Evolutionary conservation across 2,797 vertebrate genomes (phyloP), one percentile per base, ranked within the genome.

Genomic region (Gymnothorax reevesii): DNA sequence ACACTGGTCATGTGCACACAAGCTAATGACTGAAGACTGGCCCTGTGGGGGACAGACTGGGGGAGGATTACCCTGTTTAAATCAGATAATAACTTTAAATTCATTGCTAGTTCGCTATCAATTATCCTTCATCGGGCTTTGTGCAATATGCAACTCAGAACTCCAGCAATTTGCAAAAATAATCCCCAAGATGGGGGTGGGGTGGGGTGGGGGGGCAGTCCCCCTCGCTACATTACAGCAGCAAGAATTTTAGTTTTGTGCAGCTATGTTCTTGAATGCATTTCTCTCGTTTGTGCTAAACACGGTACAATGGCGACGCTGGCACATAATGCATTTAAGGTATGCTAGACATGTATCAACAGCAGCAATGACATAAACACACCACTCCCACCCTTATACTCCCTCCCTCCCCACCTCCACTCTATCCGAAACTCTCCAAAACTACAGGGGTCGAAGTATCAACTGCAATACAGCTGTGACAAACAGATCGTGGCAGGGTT

Each of bases 31-130:
- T 60, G 87, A 84, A 88, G 79, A 33, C 86, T 89, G 92, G 92
- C 90, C 90, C 85, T 85, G 86, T 84, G 64, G 86, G 88, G 91
- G 91, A 91, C 62, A 42, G 71, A 84, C 17, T 71, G n/a, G 82
- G 92, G 91, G 89, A 93, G 92, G 91, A 90, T 91, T 91, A 95
- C 94, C 95, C 94, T 94, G 95, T 95, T 93, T 91, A 90, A 93
- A 91, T 91, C 90, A 90, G 87, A 90, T 88, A 92, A 90, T 91
- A 75, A 1, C 91, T 90, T 94, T 90, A 92, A 79, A 87, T 91
- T 92, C 92, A 94, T 92, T 94, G 66, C 77, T 59, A 85, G 7
- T 57, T 57, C 20, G 57, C 12, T 85, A 73, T 85, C 83, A 86
- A 82, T 86, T 83, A 42, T 57, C 52, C 69, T 75, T 84, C 25